phyloP scores from a whole-genome alignment of 1,140 invertebrate genomes.

The Ruditapes philippinarum region DNA sequence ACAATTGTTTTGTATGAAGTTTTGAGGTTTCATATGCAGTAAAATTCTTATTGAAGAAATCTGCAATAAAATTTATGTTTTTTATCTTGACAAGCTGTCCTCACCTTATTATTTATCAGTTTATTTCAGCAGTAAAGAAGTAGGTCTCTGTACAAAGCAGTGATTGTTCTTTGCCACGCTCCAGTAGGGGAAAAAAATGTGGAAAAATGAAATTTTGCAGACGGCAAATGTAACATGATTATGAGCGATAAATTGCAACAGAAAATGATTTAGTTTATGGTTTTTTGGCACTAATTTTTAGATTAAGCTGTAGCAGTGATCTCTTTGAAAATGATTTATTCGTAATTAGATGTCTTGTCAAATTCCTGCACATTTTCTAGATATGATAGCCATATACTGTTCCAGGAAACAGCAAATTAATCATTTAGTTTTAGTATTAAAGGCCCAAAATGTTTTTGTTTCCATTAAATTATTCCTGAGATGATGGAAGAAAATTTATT shows the following conservation, averaged over 20 bases:
- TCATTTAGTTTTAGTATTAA: too few relatives aligned
- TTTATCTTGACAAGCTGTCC: slow-evolving; percentile 1
- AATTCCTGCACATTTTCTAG: neutral
- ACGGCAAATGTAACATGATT: neutral
- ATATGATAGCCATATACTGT: neutral
- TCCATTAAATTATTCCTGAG: too few relatives aligned
- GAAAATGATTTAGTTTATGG: neutral
- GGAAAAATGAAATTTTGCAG: slow-evolving; percentile 31
- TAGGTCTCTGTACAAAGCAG: neutral
- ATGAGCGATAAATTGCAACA: neutral
- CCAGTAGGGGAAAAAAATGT: neutral
- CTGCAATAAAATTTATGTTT: neutral
- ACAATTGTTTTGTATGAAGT: neutral
- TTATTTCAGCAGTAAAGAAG: neutral
- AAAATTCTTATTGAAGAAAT: neutral
- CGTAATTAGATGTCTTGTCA: neutral
- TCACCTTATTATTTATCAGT: slow-evolving; percentile 18
- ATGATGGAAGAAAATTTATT: too few relatives aligned
- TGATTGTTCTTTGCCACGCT: neutral
- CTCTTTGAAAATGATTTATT: neutral
- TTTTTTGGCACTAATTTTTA: neutral
- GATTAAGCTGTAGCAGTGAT: neutral
- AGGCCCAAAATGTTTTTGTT: too few relatives aligned
- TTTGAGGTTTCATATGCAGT: neutral
- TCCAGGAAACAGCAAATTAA: neutral